Evolutionary conservation across 2,113 vertebrate genomes (phyloP), one percentile per base, ranked within the genome.

Genomic region (Amazona vittata): DNA sequence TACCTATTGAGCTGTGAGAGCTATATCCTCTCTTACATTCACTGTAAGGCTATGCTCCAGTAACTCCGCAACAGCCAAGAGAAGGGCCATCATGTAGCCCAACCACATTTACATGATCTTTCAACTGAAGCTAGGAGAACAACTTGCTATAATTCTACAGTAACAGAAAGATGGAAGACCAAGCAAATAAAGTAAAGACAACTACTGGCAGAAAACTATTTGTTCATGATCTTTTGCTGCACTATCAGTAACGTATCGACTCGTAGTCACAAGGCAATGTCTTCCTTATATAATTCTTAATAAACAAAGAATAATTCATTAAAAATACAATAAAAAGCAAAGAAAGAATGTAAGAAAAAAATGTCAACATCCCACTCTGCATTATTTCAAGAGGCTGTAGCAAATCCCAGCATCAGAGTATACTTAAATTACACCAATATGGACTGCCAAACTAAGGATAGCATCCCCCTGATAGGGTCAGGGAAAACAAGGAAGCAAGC

Each of bases 101-200:
- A 96, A 86, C 5, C 73, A 71, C 95, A 95, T 94, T 87, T 94
- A 94, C 92, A 85, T 82, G 82, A 90, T 83, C 77, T 92, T 96
- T 92, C 87, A 89, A 67, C 65, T 90, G 76, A 94, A 93, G 83
- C 39, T 75, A 43, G 25, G 41, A 94, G 37, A 81, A 15, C 25
- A 94, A 89, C 43, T 86, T 94, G 63, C 41, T 59, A 14, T 15
- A 57, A 76, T 55, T 86, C 67, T 87, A 43, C 10, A 71, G 5
- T 35, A 90, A 35, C 78, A 81, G 28, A 80, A 94, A 93, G n/a
- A 86, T 8, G 10, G 26, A 60, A 90, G 90, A 78, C 3, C 18
- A 86, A 18, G 46, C 43, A 93, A 90, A 94, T 43, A 93, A 93
- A 94, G 22, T 26, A 28, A 74, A 78, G 52, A 57, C 19, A 82